Evolutionary conservation across 2,888 invertebrate genomes (phyloP).

Genomic region (Andricus curvator): DNA sequence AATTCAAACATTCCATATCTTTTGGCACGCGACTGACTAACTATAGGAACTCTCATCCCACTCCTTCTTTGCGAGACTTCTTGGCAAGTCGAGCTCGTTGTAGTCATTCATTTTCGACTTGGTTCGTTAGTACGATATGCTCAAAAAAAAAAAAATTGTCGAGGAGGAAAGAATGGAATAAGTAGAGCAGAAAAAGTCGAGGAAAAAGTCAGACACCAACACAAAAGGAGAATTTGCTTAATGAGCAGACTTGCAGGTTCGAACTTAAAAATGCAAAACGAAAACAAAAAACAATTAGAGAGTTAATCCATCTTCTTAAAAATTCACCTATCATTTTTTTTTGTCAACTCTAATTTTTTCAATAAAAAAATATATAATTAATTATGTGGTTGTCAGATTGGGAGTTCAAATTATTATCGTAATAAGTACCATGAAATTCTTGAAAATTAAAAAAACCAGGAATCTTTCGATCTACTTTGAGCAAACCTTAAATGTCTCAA

Average conservation of each 20-base stretch:
- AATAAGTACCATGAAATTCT: too few species aligned
- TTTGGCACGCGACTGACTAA: conserved; percentile 10
- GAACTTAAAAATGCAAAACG: conserved; percentile 8
- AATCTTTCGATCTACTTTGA: too few species aligned
- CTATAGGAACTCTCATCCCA: not conserved
- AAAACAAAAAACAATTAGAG: not conserved
- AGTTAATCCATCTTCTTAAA: not conserved
- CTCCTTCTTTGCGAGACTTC: conserved; percentile 7
- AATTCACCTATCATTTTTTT: not conserved
- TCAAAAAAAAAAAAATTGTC: not conserved
- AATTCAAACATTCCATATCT: conserved; percentile 4
- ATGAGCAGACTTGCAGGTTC: conserved; percentile 21
- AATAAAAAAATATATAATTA: not conserved
- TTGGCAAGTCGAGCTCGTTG: conserved; percentile 35
- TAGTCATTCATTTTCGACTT: conserved; percentile 34
- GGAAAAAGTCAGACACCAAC: not conserved
- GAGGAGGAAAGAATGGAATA: conserved; percentile 37
- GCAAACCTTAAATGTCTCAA: too few species aligned
- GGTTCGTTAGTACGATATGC: conserved; percentile 21
- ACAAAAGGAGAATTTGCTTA: conserved; percentile 29
- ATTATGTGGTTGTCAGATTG: not conserved
- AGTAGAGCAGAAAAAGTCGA: conserved; percentile 27
- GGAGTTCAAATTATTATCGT: too few species aligned
- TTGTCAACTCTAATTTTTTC: too few species aligned
- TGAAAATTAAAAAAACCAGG: too few species aligned